phyloP scores from a whole-genome alignment of 2,113 vertebrate genomes.

The Leucoraja erinaceus region DNA sequence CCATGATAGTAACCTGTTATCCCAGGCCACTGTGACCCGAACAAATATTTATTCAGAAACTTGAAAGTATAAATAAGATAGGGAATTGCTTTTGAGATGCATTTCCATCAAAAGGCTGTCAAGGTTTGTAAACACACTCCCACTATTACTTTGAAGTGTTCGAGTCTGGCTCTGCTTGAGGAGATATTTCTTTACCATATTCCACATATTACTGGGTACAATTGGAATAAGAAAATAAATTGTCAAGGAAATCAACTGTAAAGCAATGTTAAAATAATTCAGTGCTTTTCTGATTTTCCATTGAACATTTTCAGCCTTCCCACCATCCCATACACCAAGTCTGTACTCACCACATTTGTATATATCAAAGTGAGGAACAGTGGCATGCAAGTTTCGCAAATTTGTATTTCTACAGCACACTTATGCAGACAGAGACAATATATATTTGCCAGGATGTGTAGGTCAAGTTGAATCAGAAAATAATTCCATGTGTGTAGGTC shows the following conservation, averaged over 20 bases:
- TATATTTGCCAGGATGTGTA: not conserved
- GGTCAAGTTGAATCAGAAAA: not conserved
- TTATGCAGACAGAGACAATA: not conserved
- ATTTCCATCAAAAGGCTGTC: not conserved
- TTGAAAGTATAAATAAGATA: not conserved
- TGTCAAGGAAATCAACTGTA: not conserved
- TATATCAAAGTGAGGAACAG: not conserved
- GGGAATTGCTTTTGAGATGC: not conserved
- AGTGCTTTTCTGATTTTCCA: not conserved
- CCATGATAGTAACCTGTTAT: not conserved
- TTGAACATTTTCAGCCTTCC: not conserved
- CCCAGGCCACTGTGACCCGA: constrained; percentile 1
- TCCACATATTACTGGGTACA: not conserved
- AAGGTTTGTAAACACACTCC: not conserved
- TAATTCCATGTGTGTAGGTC: no score
- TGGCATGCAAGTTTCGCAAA: not conserved
- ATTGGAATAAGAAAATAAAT: not conserved
- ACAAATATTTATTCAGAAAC: not conserved
- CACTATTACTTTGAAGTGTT: not conserved
- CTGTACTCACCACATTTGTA: not conserved
- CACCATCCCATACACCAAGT: not conserved
- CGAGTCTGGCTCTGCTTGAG: not conserved
- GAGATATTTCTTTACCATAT: not conserved
- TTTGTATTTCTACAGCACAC: not conserved
- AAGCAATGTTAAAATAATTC: not conserved